Base-by-base conservation (phyloP, 2,888 invertebrate genomes). In the Cotesia congregata region DNA sequence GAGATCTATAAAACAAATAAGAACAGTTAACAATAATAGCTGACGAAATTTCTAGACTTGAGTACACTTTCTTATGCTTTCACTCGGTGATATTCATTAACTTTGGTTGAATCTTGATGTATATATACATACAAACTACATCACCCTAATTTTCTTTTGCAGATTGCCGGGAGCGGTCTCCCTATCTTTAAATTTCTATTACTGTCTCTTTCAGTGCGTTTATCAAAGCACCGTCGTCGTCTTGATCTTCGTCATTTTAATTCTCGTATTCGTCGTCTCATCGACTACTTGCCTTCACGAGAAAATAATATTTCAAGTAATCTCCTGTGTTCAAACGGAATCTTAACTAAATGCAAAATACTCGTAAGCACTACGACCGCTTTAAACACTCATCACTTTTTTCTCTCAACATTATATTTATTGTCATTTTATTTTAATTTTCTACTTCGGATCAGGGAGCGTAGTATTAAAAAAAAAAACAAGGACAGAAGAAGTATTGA, bases 251-350 rank as follows among this genome's bases (percentile, higher is more conserved):
- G 30, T 59, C 50, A 50, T 69, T 6, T 70, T 40, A 30, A 30
- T 30, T 30, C 30, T 68, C 68, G 20, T 68, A 41, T 5, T 30
- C 30, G 30, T 38, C 50, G 20, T 69, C 15, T 70, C 64, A 30
- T 64, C 9, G 50, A 12, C 65, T 15, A 62, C 15, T 41, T 59
- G 60, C 74, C 67, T 65, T 74, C 70, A 74, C 70, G 77, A 78
- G 81, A 80, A 85, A 85, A 85, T 86, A 84, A 85, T 84, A 85
- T 86, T 83, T 83, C 79, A 82, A 82, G 83, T 84, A 85, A 85
- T 85, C 83, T 83, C 82, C 81, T 78, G 77, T 81, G 82, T 80
- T 84, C 83, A 85, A 85, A 85, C 85, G 85, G 84, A 85, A 83
- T 82, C 80, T 38, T 82, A 82, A 85, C 84, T 86, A 82, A 84